Conservation (phyloP, 2,113 vertebrate species). For the Nothocercus julius region DNA sequence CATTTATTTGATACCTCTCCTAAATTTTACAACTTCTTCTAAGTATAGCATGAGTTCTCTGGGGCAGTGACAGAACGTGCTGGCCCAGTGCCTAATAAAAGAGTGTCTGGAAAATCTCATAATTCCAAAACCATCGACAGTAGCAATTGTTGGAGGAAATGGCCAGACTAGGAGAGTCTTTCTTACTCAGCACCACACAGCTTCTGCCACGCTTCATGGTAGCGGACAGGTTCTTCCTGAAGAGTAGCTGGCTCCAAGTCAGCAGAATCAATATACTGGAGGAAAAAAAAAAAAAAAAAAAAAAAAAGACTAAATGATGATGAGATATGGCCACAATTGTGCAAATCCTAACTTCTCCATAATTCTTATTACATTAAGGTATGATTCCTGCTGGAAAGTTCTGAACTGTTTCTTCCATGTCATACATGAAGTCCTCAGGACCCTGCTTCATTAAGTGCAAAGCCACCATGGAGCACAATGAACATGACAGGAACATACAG, state of each 20-base stretch:
- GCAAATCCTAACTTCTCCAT: not conserved
- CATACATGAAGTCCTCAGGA: accelerated
- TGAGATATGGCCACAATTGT: not conserved
- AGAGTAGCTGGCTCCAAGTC: slow-evolving; percentile 87
- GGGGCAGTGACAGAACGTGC: not conserved
- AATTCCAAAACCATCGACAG: not conserved
- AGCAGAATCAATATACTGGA: slow-evolving; percentile 93
- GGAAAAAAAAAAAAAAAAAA: not conserved
- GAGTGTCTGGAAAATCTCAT: not conserved
- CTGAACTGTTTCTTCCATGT: not conserved
- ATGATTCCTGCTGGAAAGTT: not conserved
- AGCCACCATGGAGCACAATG: not conserved
- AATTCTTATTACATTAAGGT: not conserved
- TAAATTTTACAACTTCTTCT: not conserved
- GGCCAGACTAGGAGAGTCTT: slow-evolving; percentile 53
- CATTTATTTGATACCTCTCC: not conserved
- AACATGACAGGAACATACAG: not conserved
- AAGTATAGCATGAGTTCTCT: accelerated
- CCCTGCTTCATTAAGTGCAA: not conserved
- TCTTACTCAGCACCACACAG: slow-evolving; percentile 94
- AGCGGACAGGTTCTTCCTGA: slow-evolving; percentile 92
- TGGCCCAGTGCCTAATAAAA: not conserved
- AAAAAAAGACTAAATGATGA: not conserved
- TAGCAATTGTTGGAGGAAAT: not conserved
- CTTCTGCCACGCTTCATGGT: slow-evolving; percentile 97